Base-by-base conservation (phyloP, 2,888 invertebrate genomes). In the Hirudinaria manillensis region DNA sequence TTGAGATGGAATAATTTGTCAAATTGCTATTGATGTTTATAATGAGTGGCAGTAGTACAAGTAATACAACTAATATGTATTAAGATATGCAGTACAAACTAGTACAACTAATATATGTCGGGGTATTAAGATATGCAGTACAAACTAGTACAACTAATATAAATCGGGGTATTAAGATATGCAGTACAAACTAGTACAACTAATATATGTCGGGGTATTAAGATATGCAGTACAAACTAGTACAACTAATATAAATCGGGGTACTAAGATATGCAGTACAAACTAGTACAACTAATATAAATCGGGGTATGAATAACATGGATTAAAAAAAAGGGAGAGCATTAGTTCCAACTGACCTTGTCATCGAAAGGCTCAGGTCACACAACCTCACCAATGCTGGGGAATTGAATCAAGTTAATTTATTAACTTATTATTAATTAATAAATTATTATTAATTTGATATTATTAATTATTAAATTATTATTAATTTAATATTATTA, bases 281-380 rank as follows among this genome's bases (percentile, higher is more conserved):
- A 45, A 45, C 3, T 19, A n/a, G 10, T 21, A 27, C 1, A 27
- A 7, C 61, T 3, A 61, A 29, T 27, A 24, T 24, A 51, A 1
- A 16, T n/a, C n/a, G n/a, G n/a, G n/a, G n/a, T n/a, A n/a, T n/a
- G n/a, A n/a, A n/a, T n/a, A n/a, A n/a, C n/a, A n/a, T n/a, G n/a
- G n/a, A n/a, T 45, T 45, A 45, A 16, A 16, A 45, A 6, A 45
- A 45, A 45, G 16, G 16, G 10, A 7, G 3, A 10, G 10, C 45
- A 45, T 45, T 16, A 6, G 45, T 45, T 45, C 45, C 27, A 71
- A 78, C 80, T 77, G 79, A 83, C 83, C 80, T 77, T 72, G 82
- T 82, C 72, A 80, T 80, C 32, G 82, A 80, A 45, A 83, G 75
- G 77, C 82, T 82, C 24, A 83, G 77, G 73, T 83, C 83, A 70